Percentiles rank a stretch among this genome's conserved stretches.
phyloP scores from a whole-genome alignment of 1,140 invertebrate genomes.

The Pseudoatta argentina region DNA sequence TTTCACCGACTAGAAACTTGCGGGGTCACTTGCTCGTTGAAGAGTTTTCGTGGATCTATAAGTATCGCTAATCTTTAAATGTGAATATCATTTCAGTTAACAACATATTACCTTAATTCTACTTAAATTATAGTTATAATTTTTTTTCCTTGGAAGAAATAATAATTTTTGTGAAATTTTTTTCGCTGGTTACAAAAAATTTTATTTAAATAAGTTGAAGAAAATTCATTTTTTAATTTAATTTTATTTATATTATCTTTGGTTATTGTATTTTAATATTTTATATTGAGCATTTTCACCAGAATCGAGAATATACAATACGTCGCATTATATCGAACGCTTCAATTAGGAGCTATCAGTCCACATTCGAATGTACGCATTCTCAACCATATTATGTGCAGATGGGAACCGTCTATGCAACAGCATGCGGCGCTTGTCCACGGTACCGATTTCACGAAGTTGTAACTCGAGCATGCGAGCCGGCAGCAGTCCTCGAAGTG shows the following conservation, averaged over 20 bases:
- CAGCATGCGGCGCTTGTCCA: neutral
- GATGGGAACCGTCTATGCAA: neutral
- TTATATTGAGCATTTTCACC: neutral
- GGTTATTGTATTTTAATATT: neutral
- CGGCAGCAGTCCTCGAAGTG: constrained; percentile 25
- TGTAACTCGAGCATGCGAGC: constrained; percentile 32
- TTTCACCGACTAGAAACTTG: constrained; percentile 22
- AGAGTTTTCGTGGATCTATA: neutral
- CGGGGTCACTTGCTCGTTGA: neutral
- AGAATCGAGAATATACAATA: neutral
- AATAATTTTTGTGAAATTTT: neutral
- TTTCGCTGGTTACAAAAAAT: neutral
- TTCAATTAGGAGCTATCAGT: constrained; percentile 4
- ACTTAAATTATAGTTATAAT: neutral
- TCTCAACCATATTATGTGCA: constrained; percentile 39
- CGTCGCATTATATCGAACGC: neutral
- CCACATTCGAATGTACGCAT: neutral
- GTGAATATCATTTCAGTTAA: neutral
- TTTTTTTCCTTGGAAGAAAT: neutral
- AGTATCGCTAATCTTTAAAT: neutral
- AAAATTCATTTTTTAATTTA: neutral
- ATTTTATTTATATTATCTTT: neutral
- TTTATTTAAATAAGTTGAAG: too few species aligned
- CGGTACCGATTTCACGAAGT: constrained; percentile 49
- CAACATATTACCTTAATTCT: neutral